phyloP scores from a whole-genome alignment of 2,888 invertebrate genomes.

The Sinelater perroti region DNA sequence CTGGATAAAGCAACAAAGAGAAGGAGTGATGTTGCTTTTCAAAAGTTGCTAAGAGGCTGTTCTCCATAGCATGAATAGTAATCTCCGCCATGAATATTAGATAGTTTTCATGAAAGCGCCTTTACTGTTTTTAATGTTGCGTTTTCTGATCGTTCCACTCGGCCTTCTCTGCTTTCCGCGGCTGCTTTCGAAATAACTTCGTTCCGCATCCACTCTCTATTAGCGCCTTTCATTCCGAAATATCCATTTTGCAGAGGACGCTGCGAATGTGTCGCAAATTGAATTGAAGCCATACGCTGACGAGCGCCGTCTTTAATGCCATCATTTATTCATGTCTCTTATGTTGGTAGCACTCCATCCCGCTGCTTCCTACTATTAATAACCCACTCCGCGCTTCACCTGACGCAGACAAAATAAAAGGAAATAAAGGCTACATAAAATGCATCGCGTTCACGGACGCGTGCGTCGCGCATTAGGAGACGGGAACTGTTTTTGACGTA shows the following conservation, averaged over 20 bases:
- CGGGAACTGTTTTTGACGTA: slow-evolving; percentile 24
- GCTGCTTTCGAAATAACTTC: slow-evolving; percentile 31
- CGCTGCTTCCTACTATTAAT: slow-evolving; percentile 62
- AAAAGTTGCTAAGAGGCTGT: neutral
- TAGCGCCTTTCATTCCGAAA: slow-evolving; percentile 32
- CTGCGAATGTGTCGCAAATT: slow-evolving; percentile 41
- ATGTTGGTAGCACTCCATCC: slow-evolving; percentile 68
- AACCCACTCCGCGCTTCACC: slow-evolving; percentile 43
- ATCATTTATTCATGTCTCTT: slow-evolving; percentile 58
- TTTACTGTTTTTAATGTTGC: neutral
- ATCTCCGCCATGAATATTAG: too few species aligned
- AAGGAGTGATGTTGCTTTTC: slow-evolving; percentile 4
- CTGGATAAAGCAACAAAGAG: slow-evolving; percentile 8
- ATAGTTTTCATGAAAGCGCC: too few species aligned
- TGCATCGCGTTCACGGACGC: slow-evolving; percentile 21
- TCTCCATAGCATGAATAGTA: slow-evolving; percentile 7
- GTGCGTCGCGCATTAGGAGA: slow-evolving; percentile 1
- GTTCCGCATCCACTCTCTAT: slow-evolving; percentile 24
- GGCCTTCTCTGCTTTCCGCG: neutral
- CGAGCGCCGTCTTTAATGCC: slow-evolving; percentile 66
- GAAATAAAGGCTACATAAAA: slow-evolving; percentile 29
- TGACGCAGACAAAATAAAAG: slow-evolving; percentile 41
- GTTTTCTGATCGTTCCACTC: neutral
- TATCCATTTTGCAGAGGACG: slow-evolving; percentile 28
- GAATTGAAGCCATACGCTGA: slow-evolving; percentile 49